These are phyloP conservation scores for Corydoras sp. DNA, from an alignment of 2,113 vertebrate genomes.

Conservation along the genomic window DNA sequence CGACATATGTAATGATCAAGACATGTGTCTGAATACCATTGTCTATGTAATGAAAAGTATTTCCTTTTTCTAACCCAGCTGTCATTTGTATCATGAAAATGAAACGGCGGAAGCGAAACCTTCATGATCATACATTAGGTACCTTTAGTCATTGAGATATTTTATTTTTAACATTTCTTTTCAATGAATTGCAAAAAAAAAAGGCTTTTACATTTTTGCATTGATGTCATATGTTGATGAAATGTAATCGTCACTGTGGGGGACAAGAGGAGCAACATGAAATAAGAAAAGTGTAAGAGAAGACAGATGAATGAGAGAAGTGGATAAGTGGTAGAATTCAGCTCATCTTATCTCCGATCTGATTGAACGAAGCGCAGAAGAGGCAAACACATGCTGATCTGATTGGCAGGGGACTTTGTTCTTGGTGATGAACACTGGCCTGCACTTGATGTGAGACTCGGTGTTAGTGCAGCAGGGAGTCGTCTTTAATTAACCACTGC, in stretches of 20 bases:
- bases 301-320: not conserved
- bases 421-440: conserved; percentile 6
- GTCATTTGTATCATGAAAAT: too few species aligned
- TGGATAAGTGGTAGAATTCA: conserved; percentile 10
- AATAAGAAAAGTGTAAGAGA: not conserved
- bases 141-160: too few species aligned
- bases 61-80: too few species aligned
- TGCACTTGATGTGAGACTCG: conserved; percentile 9
- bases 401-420: conserved; percentile 19
- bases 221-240: not conserved
- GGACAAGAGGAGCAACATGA: not conserved
- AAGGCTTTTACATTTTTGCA: too few species aligned
- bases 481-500: not conserved
- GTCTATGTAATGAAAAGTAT: too few species aligned
- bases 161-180: too few species aligned
- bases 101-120: too few species aligned
- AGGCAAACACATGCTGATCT: conserved; percentile 14
- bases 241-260: not conserved
- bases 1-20: too few species aligned
- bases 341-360: conserved; percentile 18
- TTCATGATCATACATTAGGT: too few species aligned
- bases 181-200: too few species aligned
- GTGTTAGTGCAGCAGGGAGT: not conserved
- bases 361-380: conserved; percentile 23
- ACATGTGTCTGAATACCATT: too few species aligned